These are phyloP conservation scores for Phyllotreta cruciferae DNA, from an alignment of 2,888 invertebrate genomes.

Conservation along the genomic window DNA sequence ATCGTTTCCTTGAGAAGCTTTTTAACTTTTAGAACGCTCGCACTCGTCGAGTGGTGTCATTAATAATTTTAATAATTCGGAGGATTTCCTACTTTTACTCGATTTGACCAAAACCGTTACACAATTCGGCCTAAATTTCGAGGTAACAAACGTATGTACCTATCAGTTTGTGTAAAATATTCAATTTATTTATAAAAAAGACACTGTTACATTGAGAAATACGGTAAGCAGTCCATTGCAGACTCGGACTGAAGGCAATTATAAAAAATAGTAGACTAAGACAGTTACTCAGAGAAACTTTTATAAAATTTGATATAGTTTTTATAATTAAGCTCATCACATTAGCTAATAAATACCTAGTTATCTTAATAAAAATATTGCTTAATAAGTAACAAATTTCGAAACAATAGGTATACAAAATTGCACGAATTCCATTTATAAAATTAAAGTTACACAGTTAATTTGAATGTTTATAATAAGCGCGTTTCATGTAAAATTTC, in stretches of 20 bases:
- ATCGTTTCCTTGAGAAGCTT: conserved; percentile 11
- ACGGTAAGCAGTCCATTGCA: conserved; percentile 8
- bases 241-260: not conserved
- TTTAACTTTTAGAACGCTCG: conserved; percentile 1
- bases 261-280: not conserved
- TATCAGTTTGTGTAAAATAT: conserved; percentile 7
- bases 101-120: conserved; percentile 6
- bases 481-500: not conserved
- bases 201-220: conserved; percentile 2
- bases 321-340: too few relatives aligned
- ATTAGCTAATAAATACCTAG: too few relatives aligned
- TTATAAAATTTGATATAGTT: too few relatives aligned
- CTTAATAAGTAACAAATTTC: too few relatives aligned
- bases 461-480: not conserved
- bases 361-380: too few relatives aligned
- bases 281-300: not conserved
- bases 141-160: conserved; percentile 11
- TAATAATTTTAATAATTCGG: conserved; percentile 8
- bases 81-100: conserved; percentile 14
- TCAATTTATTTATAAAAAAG: conserved; percentile 12
- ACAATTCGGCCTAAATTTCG: conserved; percentile 16
- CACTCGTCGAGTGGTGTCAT: not conserved
- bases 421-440: not conserved
- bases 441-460: not conserved
- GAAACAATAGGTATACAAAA: too few relatives aligned